phyloP scores from a whole-genome alignment of 1,140 invertebrate genomes.

The Saccostrea glomerata region DNA sequence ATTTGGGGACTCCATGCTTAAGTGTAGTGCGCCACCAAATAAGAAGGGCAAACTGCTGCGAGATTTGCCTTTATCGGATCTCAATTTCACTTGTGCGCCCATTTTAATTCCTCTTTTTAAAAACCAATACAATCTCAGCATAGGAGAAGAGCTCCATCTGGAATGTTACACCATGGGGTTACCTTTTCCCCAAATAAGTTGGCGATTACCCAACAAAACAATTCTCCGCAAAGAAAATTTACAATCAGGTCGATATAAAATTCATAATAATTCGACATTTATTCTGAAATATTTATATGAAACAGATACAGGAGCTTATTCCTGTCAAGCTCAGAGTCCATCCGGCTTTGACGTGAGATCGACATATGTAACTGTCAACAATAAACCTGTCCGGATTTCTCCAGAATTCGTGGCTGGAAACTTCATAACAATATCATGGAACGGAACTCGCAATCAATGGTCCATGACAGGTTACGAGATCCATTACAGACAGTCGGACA shows the following conservation, averaged over 20 bases:
- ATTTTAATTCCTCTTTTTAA: conserved; percentile 73
- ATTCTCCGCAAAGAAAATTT: conserved; percentile 66
- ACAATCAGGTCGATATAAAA: conserved; percentile 68
- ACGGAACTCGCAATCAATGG: conserved; percentile 77
- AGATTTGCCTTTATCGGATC: conserved; percentile 67
- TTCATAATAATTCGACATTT: conserved; percentile 73
- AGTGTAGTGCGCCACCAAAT: conserved; percentile 73
- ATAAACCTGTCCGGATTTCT: conserved; percentile 77
- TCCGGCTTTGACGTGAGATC: conserved; percentile 73
- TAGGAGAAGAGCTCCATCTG: conserved; percentile 77
- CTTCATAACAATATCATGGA: conserved; percentile 80
- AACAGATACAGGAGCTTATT: conserved; percentile 72
- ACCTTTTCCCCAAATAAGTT: conserved; percentile 77
- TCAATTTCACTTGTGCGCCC: conserved; percentile 75
- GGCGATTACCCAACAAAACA: conserved; percentile 78
- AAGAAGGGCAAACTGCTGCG: conserved; percentile 68
- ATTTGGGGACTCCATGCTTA: conserved; percentile 72
- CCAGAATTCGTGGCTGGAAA: conserved; percentile 74
- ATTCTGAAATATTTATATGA: conserved; percentile 69
- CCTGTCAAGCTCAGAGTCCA: conserved; percentile 71
- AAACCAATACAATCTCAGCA: conserved; percentile 71
- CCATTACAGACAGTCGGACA: conserved; percentile 69
- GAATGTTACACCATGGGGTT: conserved; percentile 79
- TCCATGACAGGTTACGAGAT: conserved; percentile 77
- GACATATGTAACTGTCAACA: conserved; percentile 70